Percentiles rank a stretch among this genome's conserved stretches.
phyloP scores from a whole-genome alignment of 2,797 vertebrate genomes.

The Microcaecilia unicolor region DNA sequence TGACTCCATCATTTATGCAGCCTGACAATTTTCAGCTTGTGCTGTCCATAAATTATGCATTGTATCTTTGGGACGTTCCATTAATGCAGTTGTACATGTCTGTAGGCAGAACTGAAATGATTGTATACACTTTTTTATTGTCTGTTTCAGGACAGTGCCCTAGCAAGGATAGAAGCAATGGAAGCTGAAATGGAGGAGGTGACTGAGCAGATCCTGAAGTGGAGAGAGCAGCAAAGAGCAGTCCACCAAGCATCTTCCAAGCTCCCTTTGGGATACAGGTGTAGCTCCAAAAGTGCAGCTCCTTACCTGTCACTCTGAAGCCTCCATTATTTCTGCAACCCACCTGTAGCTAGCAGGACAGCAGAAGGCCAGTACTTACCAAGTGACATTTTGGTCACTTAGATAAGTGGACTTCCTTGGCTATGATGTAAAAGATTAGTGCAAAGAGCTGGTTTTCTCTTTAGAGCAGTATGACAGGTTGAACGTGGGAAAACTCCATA shows the following conservation, averaged over 20 bases:
- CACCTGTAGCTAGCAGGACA: too few relatives aligned
- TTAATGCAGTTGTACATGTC: not conserved
- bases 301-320: not conserved
- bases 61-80: constrained; percentile 6
- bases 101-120: not conserved
- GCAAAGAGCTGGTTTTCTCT: too few relatives aligned
- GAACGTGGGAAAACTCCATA: too few relatives aligned
- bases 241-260: constrained; percentile 16
- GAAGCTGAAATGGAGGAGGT: constrained; percentile 45
- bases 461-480: too few relatives aligned
- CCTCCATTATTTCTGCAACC: too few relatives aligned
- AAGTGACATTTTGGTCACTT: too few relatives aligned
- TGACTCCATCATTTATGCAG: too few relatives aligned
- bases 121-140: too few relatives aligned
- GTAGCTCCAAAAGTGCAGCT: constrained; percentile 21
- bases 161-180: constrained; percentile 41
- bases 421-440: too few relatives aligned
- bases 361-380: too few relatives aligned
- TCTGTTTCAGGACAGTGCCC: constrained; percentile 44
- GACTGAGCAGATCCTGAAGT: constrained; percentile 48
- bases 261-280: constrained; percentile 23
- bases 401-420: too few relatives aligned
- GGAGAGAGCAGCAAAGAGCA: constrained; percentile 45
- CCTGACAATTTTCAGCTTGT: not conserved
- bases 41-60: not conserved